phyloP scores from a whole-genome alignment of 2,888 invertebrate genomes.

The Drosophila parthenogenetica region DNA sequence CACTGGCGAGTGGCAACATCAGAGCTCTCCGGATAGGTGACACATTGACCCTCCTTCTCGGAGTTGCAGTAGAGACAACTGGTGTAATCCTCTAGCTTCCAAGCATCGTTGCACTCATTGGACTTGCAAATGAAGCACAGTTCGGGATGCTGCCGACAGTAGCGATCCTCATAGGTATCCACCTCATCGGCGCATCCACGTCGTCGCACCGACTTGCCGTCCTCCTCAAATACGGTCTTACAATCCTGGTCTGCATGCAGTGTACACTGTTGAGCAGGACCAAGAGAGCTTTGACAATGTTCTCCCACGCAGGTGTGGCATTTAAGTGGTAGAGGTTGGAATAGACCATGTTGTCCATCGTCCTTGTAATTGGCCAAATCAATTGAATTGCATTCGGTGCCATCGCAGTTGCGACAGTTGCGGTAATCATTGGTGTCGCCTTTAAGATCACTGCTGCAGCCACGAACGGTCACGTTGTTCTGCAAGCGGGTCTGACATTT shows the following conservation, averaged over 20 bases:
- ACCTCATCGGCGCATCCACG: slow-evolving; percentile 82
- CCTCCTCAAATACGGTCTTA: slow-evolving; percentile 76
- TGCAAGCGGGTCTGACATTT: slow-evolving; percentile 69
- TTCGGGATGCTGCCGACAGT: slow-evolving; percentile 73
- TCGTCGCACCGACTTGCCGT: slow-evolving; percentile 63
- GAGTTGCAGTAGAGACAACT: slow-evolving; percentile 80
- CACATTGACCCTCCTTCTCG: slow-evolving; percentile 55
- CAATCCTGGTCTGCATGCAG: slow-evolving; percentile 77
- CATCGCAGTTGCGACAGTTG: slow-evolving; percentile 78
- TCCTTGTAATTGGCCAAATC: slow-evolving; percentile 74
- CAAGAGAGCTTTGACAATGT: slow-evolving; percentile 74
- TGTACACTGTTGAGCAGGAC: slow-evolving; percentile 64
- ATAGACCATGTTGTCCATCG: slow-evolving; percentile 79
- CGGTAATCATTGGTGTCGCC: slow-evolving; percentile 65
- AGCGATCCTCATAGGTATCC: slow-evolving; percentile 78
- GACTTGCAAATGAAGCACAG: slow-evolving; percentile 81
- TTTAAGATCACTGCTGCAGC: slow-evolving; percentile 72
- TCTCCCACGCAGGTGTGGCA: slow-evolving; percentile 79
- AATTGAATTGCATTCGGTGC: slow-evolving; percentile 77
- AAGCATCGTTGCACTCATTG: slow-evolving; percentile 82
- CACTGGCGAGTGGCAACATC: slow-evolving; percentile 68
- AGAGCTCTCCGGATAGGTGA: slow-evolving; percentile 51
- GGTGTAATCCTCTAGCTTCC: slow-evolving; percentile 61
- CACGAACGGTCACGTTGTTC: slow-evolving; percentile 77
- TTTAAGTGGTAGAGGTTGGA: slow-evolving; percentile 79